Evolutionary conservation across 2,888 invertebrate genomes (phyloP), one percentile per base, ranked within the genome.

Genomic region (Leptopilina myrica): DNA sequence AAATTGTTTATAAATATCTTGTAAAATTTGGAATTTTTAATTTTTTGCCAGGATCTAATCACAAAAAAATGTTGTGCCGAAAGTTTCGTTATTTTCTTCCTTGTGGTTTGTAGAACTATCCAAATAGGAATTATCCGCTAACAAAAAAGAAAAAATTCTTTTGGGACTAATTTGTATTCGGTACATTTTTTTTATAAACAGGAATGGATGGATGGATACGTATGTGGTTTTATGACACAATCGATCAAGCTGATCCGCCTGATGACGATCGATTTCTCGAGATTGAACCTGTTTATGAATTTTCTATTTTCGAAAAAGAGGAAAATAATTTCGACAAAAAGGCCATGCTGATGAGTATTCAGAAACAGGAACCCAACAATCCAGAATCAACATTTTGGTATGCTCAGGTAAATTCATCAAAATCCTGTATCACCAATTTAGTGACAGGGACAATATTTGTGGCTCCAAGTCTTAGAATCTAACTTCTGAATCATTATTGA

Each of bases 191-290:
- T 43, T 43, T 43, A 5, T 8, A 40, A 76, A 59, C 92, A 86
- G 94, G 96, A 0, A 94, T 95, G 88, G 97, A 97, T 89, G 97
- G 97, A 0, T 95, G 95, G 90, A 93, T 97, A 14, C 93, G 95
- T 7, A 94, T 97, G 11, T 98, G 98, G 98, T 97, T 96, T 92
- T 98, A 97, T 93, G 97, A 97, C 85, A 95, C 96, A 0, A 96
- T 98, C n/a, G 97, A 98, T 85, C 94, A 96, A 82, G 96, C 97
- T 0, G 96, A 98, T 91, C 95, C 96, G 0, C 94, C 95, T 0
- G 97, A 97, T 85, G 96, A 96, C 7, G 95, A 96, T 85, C 94
- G 95, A 7, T 95, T 94, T 80, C 94, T 97, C 40, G 96, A 97
- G 91, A 94, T 97, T 79, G 97, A 98, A 89, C 98, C 98, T 1